Percentiles rank a stretch among this genome's conserved stretches.
Evolutionary conservation across 2,113 vertebrate genomes (phyloP).

Genomic region (Lethenteron camtschaticum): DNA sequence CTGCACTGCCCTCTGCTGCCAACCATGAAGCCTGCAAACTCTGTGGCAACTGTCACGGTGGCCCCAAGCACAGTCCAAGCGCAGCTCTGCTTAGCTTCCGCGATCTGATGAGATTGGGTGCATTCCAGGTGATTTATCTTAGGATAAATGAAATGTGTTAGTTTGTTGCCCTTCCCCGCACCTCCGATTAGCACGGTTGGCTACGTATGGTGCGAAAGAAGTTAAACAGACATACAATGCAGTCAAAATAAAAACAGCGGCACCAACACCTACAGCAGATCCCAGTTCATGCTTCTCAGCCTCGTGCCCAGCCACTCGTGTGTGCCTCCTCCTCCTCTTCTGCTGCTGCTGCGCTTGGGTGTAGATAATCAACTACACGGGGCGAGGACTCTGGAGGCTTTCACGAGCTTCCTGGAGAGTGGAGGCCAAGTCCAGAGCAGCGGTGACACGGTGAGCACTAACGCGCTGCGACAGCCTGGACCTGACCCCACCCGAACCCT

Average conservation of each 20-base stretch:
- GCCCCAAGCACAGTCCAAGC: too few species aligned
- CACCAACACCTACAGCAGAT: too few species aligned
- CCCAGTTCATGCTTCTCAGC: neutral
- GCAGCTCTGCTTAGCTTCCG: too few species aligned
- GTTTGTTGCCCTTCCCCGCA: neutral
- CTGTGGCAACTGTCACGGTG: too few species aligned
- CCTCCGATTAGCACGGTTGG: neutral
- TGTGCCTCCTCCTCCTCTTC: neutral
- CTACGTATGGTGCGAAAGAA: neutral
- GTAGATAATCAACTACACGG: slow-evolving; percentile 39
- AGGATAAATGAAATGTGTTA: neutral
- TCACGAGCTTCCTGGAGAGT: slow-evolving; percentile 52
- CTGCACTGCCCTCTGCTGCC: too few species aligned
- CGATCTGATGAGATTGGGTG: too few species aligned
- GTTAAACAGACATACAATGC: too few species aligned
- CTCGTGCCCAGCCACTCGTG: neutral
- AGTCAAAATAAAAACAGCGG: neutral
- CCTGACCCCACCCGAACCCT: too few species aligned
- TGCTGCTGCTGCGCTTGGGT: neutral
- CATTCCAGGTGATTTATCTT: too few species aligned
- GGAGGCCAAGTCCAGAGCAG: slow-evolving; percentile 21
- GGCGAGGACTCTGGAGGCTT: slow-evolving; percentile 41
- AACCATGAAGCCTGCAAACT: too few species aligned
- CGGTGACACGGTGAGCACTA: too few species aligned
- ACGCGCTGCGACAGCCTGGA: too few species aligned